A percentile compares a stretch with the other conserved stretches of the same genome.
Conservation (phyloP, 2,888 invertebrate species). For the Bombyx huttoni region DNA sequence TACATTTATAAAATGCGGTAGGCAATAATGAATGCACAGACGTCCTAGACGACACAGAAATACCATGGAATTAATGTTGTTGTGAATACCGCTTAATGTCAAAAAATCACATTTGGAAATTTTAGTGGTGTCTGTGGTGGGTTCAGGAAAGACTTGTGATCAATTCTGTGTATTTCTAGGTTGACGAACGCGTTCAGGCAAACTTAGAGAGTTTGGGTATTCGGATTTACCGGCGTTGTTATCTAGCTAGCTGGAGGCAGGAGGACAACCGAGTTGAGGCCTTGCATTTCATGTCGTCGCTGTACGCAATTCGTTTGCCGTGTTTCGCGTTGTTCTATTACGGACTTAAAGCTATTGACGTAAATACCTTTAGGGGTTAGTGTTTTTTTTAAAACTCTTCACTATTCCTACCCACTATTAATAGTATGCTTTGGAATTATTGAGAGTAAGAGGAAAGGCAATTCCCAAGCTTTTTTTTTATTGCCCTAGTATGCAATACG, state of each 20-base stretch:
- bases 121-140: no score
- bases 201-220: constrained; percentile 49
- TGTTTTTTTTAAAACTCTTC: background rate
- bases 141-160: no score
- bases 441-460: no score
- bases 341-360: constrained; percentile 62
- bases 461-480: no score
- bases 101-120: no score
- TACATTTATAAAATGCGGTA: no score
- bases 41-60: no score
- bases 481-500: no score
- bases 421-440: background rate
- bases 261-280: constrained; percentile 27
- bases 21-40: no score
- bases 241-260: constrained; percentile 64
- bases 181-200: constrained; percentile 63
- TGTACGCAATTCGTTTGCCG: constrained; percentile 46
- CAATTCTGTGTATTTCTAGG: constrained; percentile 19
- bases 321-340: constrained; percentile 75
- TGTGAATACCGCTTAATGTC: no score
- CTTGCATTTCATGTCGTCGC: constrained; percentile 61
- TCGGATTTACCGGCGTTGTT: constrained; percentile 50
- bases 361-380: constrained; percentile 58
- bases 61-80: no score
- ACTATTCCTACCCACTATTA: background rate